Base-by-base conservation (phyloP, 2,113 vertebrate species). In the Thalassoma bifasciatum region DNA sequence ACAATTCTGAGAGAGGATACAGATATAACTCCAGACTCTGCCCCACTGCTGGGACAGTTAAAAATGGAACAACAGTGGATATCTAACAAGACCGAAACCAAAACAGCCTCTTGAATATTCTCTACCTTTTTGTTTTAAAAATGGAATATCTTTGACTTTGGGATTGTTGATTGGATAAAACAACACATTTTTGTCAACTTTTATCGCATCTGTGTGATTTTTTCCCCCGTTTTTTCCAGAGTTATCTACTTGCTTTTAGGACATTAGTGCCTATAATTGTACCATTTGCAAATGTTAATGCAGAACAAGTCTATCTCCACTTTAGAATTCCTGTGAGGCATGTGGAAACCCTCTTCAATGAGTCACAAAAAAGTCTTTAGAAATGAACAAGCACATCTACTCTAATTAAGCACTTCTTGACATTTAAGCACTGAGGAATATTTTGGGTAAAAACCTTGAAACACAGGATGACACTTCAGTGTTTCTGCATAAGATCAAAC, bases 401-500 rank as follows among this genome's bases (percentile, higher is more conserved):
- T 9, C 9, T 40, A 40, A 40, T 49, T n/a, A n/a, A 44, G 22
- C 8, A 5, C 22, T n/a, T 49, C 30, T 49, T 11, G 3, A 47
- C 5, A 3, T 9, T 5, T 0, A 64, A 57, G 42, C 22, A 24
- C 17, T 34, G 16, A 21, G 14, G 24, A 12, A 17, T 5, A 21
- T 10, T 6, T 23, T 22, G 17, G 16, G 34, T 36, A 7, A 24
- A 30, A 49, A 70, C 13, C 37, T 47, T 34, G 17, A 72, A 64
- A 69, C 12, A 1, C 6, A 1, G 30, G 49, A 6, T 42, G 54
- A 12, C 46, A 17, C 36, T 9, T 74, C 60, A 66, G 53, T 42
- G 54, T 49, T 23, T 10, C 37, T 59, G 66, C 51, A n/a, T 42
- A 2, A 11, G 17, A 64, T 75, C 21, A 80, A 72, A 81, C 8